A percentile compares a stretch with the other conserved stretches of the same genome.
Conservation (phyloP, 2,888 invertebrate species). For the Pecten maximus region DNA sequence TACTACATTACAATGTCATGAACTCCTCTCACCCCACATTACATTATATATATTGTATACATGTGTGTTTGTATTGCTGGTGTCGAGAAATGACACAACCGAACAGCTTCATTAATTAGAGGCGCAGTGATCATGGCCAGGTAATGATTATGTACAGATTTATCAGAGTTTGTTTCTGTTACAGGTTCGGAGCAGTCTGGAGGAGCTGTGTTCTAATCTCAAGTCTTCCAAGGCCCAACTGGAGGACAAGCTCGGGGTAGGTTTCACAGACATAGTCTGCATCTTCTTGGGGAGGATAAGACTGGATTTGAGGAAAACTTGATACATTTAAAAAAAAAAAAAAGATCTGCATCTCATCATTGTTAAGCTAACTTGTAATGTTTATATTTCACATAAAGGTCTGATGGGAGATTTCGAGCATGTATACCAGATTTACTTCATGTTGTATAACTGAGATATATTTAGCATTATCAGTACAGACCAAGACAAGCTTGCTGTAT, state of each 20-base stretch:
- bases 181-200: slow-evolving; percentile 77
- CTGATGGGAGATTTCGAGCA: not conserved
- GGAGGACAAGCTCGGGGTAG: slow-evolving; percentile 78
- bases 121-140: too few species aligned
- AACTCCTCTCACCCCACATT: too few species aligned
- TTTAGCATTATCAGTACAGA: too few species aligned
- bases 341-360: not conserved
- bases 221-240: slow-evolving; percentile 76
- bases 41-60: too few species aligned
- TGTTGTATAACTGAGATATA: too few species aligned
- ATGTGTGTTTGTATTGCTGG: not conserved
- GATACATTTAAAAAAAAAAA: not conserved
- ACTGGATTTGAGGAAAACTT: not conserved
- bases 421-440: not conserved
- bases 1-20: too few species aligned
- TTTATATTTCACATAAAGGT: too few species aligned
- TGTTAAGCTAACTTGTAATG: too few species aligned
- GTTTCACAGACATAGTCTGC: slow-evolving; percentile 34
- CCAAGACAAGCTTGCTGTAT: too few species aligned
- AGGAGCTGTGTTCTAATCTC: slow-evolving; percentile 76
- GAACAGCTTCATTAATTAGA: not conserved
- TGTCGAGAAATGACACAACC: not conserved
- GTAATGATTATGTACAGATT: not conserved
- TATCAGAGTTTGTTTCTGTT: not conserved
- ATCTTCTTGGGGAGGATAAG: not conserved